These are phyloP conservation scores for Rhamnusium bicolor DNA, from an alignment of 2,888 invertebrate species.

Conservation along the genomic window DNA sequence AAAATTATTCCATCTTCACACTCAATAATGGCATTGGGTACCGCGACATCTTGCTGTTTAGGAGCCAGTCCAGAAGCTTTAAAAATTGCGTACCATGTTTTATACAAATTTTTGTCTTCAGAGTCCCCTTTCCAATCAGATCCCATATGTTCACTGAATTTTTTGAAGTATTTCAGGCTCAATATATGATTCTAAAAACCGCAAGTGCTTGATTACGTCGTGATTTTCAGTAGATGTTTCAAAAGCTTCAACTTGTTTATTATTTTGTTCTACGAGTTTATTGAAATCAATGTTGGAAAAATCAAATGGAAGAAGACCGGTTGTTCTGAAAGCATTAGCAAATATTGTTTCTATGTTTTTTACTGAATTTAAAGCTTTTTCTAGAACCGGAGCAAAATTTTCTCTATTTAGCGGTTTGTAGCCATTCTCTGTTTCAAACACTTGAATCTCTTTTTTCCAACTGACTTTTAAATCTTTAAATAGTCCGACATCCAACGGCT, in stretches of 20 bases:
- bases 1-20: conserved; percentile 3
- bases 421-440: conserved; percentile 22
- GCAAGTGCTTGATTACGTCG: conserved; percentile 27
- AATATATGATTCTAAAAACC: conserved; percentile 28
- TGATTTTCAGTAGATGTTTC: conserved; percentile 10
- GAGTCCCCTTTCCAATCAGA: conserved; percentile 10
- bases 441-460: conserved; percentile 35
- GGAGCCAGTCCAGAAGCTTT: neutral
- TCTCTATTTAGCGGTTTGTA: conserved; percentile 22
- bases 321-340: conserved; percentile 26
- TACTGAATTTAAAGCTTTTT: conserved; percentile 21
- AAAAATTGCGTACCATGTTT: conserved; percentile 17
- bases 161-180: conserved; percentile 1
- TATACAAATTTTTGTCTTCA: conserved; percentile 30
- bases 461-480: conserved; percentile 23
- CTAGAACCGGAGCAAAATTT: conserved; percentile 26
- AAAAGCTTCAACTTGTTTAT: neutral
- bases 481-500: conserved; percentile 35
- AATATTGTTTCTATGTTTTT: conserved; percentile 26
- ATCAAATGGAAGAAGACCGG: conserved; percentile 22
- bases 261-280: neutral
- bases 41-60: neutral
- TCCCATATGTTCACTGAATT: neutral
- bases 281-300: neutral
- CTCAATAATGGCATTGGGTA: neutral